Base-by-base conservation (phyloP, 2,113 vertebrate genomes). In the Platichthys stellatus region DNA sequence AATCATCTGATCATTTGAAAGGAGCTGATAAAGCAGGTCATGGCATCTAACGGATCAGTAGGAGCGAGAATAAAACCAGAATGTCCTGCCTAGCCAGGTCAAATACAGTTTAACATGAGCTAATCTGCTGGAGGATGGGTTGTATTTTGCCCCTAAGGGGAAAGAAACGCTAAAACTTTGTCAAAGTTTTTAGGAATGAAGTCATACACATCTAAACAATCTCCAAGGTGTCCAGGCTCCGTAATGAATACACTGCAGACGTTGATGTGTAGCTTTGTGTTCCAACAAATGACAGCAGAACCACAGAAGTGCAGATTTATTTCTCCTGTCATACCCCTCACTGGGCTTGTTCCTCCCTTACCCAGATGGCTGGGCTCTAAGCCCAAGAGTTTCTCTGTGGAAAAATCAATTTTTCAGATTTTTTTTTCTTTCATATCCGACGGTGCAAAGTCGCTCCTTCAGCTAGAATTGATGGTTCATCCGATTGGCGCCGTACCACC, bases 361-460 rank as follows among this genome's bases (percentile, higher is more conserved):
- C 75, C 85, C 90, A 88, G 88, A 90, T 90, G 92, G 81, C 69
- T 80, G 67, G 88, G 83, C 84, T 77, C 74, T 61, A 66, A 57
- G 74, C 83, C 83, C 15, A 76, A 83, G 9, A 79, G 82, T 81
- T 80, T 78, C 69, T 70, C 4, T 9, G 53, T 20, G 31, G 13
- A 69, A 59, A 38, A 64, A 47, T 74, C 18, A 38, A 56, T 11
- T 64, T 82, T 31, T 71, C 53, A 24, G 60, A 58, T 63, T 67
- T 63, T 57, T 47, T 78, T 65, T 17, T 7, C 28, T 31, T 72
- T 65, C 54, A 71, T 66, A 80, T 75, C 56, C 58, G 28, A 64
- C 77, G 26, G 53, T 76, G 73, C n/a, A 62, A 74, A 81, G 66
- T 76, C 49, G 26, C 72, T 76, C 63, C 57, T 74, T 77, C 64